These are phyloP conservation scores for Strigamia crassipes DNA, from an alignment of 2,888 invertebrate genomes.

Conservation along the genomic window DNA sequence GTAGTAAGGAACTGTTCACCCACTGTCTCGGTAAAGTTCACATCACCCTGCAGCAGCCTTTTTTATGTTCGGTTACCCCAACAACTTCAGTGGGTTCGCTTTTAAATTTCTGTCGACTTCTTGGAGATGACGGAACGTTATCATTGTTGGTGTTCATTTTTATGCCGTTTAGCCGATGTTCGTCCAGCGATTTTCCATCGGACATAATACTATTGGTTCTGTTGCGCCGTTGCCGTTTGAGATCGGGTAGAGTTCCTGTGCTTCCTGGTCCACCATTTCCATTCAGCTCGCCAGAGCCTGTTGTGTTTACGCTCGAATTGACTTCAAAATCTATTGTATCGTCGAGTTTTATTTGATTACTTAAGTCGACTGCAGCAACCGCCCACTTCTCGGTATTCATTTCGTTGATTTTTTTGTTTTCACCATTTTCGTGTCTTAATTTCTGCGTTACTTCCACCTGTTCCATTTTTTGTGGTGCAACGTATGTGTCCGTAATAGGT, in stretches of 20 bases:
- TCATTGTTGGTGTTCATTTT: not conserved
- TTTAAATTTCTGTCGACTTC: not conserved
- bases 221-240: constrained; percentile 81
- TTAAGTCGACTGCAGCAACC: constrained; percentile 69
- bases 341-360: constrained; percentile 11
- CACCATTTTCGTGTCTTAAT: constrained; percentile 53
- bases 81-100: constrained; percentile 19
- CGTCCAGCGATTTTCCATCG: constrained; percentile 40
- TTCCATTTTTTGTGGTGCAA: not conserved
- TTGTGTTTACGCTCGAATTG: not conserved
- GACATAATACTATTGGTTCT: constrained; percentile 50
- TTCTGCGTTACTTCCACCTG: constrained; percentile 51
- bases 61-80: not conserved
- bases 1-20: constrained; percentile 17
- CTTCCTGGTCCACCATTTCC: not conserved
- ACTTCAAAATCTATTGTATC: constrained; percentile 6
- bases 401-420: constrained; percentile 75
- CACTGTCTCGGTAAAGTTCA: not conserved
- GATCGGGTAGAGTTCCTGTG: constrained; percentile 78
- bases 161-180: not conserved
- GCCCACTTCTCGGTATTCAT: constrained; percentile 82
- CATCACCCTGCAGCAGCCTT: constrained; percentile 27
- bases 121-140: not conserved
- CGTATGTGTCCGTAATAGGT: not conserved
- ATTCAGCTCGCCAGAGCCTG: not conserved